Evolutionary conservation across 2,888 invertebrate species (phyloP).

Genomic region (Halictus quadricinctus): DNA sequence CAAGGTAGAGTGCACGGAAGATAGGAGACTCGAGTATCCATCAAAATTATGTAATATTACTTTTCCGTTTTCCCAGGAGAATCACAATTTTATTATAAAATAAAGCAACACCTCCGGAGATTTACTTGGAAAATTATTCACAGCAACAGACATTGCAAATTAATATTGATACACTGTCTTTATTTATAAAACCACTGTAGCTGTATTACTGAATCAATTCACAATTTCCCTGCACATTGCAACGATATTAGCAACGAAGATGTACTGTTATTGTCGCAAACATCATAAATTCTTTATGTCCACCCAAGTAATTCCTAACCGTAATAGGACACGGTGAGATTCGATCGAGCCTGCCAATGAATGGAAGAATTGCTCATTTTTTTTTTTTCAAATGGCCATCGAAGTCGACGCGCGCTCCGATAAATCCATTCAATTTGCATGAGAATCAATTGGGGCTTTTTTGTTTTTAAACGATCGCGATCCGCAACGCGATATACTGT

Average conservation of each 20-base stretch:
- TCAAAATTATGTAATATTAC: neutral
- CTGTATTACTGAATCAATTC: too few relatives aligned
- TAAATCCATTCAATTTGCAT: constrained; percentile 13
- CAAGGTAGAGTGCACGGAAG: neutral
- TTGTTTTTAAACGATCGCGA: constrained; percentile 15
- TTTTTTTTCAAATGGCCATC: neutral
- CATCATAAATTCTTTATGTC: neutral
- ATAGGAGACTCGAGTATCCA: neutral
- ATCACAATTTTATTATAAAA: neutral
- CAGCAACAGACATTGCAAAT: neutral
- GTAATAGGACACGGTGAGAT: neutral
- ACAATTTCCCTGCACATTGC: too few relatives aligned
- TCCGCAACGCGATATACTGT: neutral
- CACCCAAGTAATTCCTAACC: neutral
- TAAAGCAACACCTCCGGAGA: neutral
- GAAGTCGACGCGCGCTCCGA: neutral
- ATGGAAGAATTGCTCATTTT: neutral
- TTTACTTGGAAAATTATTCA: neutral
- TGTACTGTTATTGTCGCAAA: neutral
- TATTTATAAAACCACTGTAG: too few relatives aligned
- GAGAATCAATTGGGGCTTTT: constrained; percentile 3
- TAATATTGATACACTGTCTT: neutral
- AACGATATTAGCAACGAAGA: neutral
- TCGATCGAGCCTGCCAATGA: neutral
- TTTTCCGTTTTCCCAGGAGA: neutral